phyloP scores from a whole-genome alignment of 2,113 vertebrate genomes.

The Apistogramma diplotaenia region DNA sequence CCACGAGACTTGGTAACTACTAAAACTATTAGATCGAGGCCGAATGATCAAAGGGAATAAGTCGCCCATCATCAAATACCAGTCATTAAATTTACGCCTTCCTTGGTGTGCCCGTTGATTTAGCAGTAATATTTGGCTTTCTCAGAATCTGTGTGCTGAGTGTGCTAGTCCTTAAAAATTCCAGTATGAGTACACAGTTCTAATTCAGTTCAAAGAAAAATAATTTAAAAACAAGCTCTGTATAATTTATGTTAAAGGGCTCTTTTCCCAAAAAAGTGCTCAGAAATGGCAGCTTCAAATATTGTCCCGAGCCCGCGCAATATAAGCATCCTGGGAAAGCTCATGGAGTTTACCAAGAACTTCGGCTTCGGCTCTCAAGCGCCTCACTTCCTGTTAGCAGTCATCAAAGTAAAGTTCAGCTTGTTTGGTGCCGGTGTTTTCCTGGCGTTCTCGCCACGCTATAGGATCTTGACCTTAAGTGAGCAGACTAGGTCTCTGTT shows the following conservation, averaged over 20 bases:
- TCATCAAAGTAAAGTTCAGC: background rate
- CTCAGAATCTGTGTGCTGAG: constrained; percentile 19
- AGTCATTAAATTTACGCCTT: background rate
- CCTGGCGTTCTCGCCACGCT: constrained; percentile 44
- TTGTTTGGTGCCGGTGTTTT: background rate
- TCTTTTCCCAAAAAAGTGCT: constrained; percentile 13
- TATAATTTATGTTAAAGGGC: constrained; percentile 43
- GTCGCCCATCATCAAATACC: background rate
- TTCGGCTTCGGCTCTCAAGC: background rate
- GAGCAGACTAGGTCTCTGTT: constrained; percentile 88
- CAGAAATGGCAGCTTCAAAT: constrained; percentile 19
- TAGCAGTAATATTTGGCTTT: background rate
- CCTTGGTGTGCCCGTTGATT: background rate
- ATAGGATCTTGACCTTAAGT: constrained; percentile 83
- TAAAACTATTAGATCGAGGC: background rate
- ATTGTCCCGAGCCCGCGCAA: constrained; percentile 30
- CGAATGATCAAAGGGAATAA: background rate
- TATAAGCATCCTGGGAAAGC: constrained; percentile 23
- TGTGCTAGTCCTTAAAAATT: constrained; percentile 31
- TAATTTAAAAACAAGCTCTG: background rate
- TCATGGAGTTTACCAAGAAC: constrained; percentile 18
- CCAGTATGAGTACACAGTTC: constrained; percentile 33
- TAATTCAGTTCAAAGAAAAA: background rate
- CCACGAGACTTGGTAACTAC: background rate
- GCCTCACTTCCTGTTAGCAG: background rate